Conservation (phyloP, 53 echinoderm and acorn worm genomes). For the Holothuria leucospilota region DNA sequence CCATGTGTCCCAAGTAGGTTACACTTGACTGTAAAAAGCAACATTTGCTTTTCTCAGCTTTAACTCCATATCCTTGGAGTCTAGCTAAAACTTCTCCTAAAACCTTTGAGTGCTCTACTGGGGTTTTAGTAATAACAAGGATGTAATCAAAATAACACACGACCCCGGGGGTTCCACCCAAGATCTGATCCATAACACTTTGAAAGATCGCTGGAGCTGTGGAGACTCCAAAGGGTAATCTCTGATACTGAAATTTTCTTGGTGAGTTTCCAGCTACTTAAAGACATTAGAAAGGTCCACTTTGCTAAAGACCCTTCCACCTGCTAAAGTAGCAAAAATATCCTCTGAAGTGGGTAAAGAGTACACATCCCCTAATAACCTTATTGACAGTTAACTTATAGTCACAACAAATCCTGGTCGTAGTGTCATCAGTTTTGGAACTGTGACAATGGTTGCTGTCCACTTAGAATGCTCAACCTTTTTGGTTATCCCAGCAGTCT, state of each 20-base stretch:
- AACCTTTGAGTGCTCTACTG: slow-evolving; percentile 16
- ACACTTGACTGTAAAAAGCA: slow-evolving; percentile 52
- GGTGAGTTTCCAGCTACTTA: slow-evolving; percentile 28
- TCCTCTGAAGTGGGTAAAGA: slow-evolving; percentile 29
- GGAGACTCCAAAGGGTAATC: no score
- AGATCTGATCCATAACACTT: no score
- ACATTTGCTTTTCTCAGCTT: slow-evolving; percentile 51
- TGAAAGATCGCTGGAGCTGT: no score
- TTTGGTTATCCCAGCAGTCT: no score
- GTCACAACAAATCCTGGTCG: slow-evolving; percentile 55
- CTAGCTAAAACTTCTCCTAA: slow-evolving; percentile 42
- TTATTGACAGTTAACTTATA: no score
- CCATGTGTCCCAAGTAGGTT: slow-evolving; percentile 57
- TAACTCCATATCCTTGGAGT: slow-evolving; percentile 32
- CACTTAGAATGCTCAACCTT: background rate
- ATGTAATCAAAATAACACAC: slow-evolving; percentile 49
- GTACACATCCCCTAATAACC: slow-evolving; percentile 33
- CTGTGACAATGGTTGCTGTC: slow-evolving; percentile 28
- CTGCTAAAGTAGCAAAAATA: no score
- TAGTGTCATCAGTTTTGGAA: slow-evolving; percentile 46
- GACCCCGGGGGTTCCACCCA: slow-evolving; percentile 51
- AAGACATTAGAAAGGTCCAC: slow-evolving; percentile 42
- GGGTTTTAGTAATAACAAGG: no score
- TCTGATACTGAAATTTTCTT: slow-evolving; percentile 49
- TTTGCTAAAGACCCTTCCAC: slow-evolving; percentile 40